Base-by-base conservation (phyloP, 2,113 vertebrate species). In the Alexandromys fortis region DNA sequence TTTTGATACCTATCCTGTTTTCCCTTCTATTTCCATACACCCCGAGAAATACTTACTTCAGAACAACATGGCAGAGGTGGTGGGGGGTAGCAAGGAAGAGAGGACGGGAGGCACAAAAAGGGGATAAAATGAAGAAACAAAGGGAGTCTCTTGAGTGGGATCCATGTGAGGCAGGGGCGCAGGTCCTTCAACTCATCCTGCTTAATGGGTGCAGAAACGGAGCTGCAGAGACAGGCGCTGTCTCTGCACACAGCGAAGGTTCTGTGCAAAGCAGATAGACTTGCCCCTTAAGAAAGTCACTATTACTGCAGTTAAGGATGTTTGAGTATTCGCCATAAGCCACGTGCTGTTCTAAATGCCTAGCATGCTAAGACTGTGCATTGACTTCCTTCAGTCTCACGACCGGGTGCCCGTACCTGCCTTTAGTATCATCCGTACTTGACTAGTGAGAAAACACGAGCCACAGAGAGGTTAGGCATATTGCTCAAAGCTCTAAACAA, bases 61-160 rank as follows among this genome's bases (percentile, higher is more conserved):
- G 28, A 78, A 38, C 12, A 92, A 67, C 70, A 86, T 10, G 79
- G 17, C 21, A 58, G 89, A 10, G 8, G 47, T 22, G 6, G 4
- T n/a, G 75, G 35, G 1, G 1, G 24, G 22, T 28, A 12, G 9
- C 35, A 45, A 78, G 12, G 47, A 82, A 8, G 58, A 55, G 19
- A 75, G 16, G 68, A 42, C 12, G 61, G 26, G 26, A 90, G 10
- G 28, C 21, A 7, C n/a, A 26, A 63, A 24, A 6, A 21, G n/a
- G 9, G 11, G 19, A 2, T 12, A 28, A 38, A 28, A 45, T 5
- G 52, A 49, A 1, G 55, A 38, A 1, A 68, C 0, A 61, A 38
- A 76, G 47, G 35, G 28, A 65, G 67, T 63, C 5, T 38, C 47
- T 9, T 11, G 55, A 55, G 38, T 52, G 4, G 24, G 14, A 7